Evolutionary conservation across 1,140 invertebrate species (phyloP).

Genomic region (Pomacea maculata): DNA sequence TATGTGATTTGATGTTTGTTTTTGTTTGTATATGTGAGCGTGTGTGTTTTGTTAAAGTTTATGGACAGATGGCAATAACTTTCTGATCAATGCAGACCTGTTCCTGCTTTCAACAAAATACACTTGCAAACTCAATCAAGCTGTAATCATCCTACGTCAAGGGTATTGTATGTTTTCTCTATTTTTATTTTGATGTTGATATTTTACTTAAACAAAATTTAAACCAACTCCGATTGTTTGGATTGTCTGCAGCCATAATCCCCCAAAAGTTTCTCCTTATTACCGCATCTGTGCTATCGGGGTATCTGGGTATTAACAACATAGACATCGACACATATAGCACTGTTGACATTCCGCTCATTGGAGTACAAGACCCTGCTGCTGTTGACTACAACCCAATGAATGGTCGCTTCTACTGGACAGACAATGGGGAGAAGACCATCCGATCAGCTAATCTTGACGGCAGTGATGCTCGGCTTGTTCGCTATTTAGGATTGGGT

Average conservation of each 20-base stretch:
- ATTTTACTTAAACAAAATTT: neutral
- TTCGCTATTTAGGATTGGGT: neutral
- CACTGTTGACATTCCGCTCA: neutral
- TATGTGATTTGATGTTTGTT: neutral
- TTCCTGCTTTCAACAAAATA: neutral
- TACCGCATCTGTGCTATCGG: neutral
- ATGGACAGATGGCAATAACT: neutral
- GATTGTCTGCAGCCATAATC: neutral
- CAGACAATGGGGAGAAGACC: neutral
- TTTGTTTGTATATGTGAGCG: neutral
- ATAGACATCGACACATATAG: neutral
- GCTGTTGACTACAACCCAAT: constrained; percentile 4
- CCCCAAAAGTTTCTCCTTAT: neutral
- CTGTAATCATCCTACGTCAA: neutral
- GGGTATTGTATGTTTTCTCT: neutral
- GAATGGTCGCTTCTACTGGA: constrained; percentile 2
- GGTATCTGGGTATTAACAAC: neutral
- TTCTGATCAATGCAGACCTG: neutral
- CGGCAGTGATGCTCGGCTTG: neutral
- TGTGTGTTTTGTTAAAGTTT: neutral
- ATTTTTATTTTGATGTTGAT: neutral
- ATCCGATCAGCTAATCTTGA: neutral
- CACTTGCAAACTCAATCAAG: neutral
- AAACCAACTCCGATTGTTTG: neutral
- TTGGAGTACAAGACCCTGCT: neutral